Evolutionary conservation across 2,113 vertebrate genomes (phyloP), one percentile per base, ranked within the genome.

Genomic region (Dermatemys mawii): DNA sequence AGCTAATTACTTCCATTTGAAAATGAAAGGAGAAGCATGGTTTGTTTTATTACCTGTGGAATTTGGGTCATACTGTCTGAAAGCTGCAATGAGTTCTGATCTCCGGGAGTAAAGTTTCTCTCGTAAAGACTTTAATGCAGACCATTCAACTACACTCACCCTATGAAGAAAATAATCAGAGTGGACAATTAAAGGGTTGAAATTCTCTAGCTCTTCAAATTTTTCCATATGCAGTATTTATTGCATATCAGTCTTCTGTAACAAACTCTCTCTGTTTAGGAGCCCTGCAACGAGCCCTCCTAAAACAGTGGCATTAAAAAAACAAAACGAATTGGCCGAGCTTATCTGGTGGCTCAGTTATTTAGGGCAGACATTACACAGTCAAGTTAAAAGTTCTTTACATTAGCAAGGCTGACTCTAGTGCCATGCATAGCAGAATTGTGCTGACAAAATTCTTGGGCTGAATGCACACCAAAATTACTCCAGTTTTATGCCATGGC

Each of bases 21-120:
- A n/a, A 16, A 0, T 14, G 22, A 50, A 50, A 27, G 54, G 84
- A 1, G 10, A 11, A 26, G 38, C 50, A 21, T 53, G 84, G 67
- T 17, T 35, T 44, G 51, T 63, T 63, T 44, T 19, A 44, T 96
- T 97, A 99, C 99, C 99, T 92, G 98, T 98, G 93, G 96, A 92
- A 5, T 94, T 97, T 53, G 53, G 35, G 94, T 99, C 99, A 2
- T 98, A 97, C 84, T 98, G 97, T 92, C 97, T 97, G 96, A 99
- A 99, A 90, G 98, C 98, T 35, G 70, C 86, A 83, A 98, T 98
- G 53, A 99, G 98, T 90, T 99, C 98, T 46, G 98, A 98, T 95
- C 98, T 99, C 95, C 98, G 98, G 53, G 98, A 91, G 89, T 99
- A 99, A 81, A 99, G 97, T 97, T 98, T 99, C 96, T 99, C 99